phyloP scores from a whole-genome alignment of 2,113 vertebrate species.

The Drymodes brunneopygia region DNA sequence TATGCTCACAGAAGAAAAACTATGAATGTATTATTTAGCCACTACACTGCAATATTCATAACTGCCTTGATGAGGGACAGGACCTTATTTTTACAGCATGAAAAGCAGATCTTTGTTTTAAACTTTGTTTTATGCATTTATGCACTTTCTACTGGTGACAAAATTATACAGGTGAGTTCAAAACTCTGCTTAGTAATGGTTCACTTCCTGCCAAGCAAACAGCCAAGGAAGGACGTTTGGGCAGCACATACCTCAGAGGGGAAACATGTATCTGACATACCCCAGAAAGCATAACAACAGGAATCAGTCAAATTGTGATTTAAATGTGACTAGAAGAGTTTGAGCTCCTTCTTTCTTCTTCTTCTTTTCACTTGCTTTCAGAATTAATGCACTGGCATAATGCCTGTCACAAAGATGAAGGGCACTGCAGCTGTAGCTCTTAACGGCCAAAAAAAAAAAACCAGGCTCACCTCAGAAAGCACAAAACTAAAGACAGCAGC shows the following conservation, averaged over 20 bases:
- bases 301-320: not conserved
- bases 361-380: not conserved
- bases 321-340: not conserved
- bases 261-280: not conserved
- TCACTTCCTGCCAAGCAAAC: not conserved
- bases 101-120: not conserved
- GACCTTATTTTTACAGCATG: not conserved
- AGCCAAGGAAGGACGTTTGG: not conserved
- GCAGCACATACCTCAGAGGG: not conserved
- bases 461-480: constrained; percentile 40
- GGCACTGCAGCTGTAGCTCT: constrained; percentile 39
- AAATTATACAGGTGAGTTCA: not conserved
- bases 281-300: not conserved
- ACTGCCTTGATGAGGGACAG: not conserved
- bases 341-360: not conserved
- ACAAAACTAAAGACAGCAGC: constrained; percentile 47
- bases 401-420: constrained; percentile 43
- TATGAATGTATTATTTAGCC: not conserved
- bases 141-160: not conserved
- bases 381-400: constrained; percentile 43
- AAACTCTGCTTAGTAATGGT: not conserved
- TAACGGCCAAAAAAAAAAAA: constrained; percentile 40
- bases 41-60: not conserved
- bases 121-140: not conserved
- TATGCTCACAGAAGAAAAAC: not conserved